A percentile compares a stretch with the other conserved stretches of the same genome.
These are phyloP conservation scores for Chrysolina haemoptera DNA, from an alignment of 2,888 invertebrate genomes.

Conservation along the genomic window DNA sequence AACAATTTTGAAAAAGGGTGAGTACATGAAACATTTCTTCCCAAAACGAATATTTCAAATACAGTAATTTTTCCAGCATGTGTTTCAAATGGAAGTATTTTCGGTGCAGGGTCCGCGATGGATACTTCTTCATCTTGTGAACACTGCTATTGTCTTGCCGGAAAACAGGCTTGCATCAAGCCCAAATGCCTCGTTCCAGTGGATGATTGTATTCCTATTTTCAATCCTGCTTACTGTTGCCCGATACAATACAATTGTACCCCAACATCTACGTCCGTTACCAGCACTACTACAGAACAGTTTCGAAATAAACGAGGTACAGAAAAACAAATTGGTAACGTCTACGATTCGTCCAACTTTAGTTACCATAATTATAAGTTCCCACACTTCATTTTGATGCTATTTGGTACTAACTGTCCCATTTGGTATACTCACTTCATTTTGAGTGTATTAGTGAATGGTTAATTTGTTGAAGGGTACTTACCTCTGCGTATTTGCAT, in stretches of 20 bases:
- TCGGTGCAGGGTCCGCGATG: conserved; percentile 89
- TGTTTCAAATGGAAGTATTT: conserved; percentile 80
- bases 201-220: conserved; percentile 78
- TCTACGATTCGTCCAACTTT: too few relatives aligned
- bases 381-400: too few relatives aligned
- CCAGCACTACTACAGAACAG: conserved; percentile 55
- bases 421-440: too few relatives aligned
- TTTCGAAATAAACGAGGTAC: conserved; percentile 28
- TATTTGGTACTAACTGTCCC: too few relatives aligned
- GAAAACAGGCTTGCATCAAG: conserved; percentile 82
- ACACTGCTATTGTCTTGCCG: conserved; percentile 85
- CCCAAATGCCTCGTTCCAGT: conserved; percentile 86
- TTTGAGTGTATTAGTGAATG: too few relatives aligned
- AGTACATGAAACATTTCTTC: conserved; percentile 48
- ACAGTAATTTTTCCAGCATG: conserved; percentile 72
- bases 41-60: neutral
- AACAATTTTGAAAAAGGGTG: conserved; percentile 53
- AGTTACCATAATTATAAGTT: too few relatives aligned
- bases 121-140: conserved; percentile 84
- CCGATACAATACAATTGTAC: conserved; percentile 85
- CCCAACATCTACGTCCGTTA: conserved; percentile 50
- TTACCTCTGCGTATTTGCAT: too few relatives aligned
- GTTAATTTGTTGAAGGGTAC: too few relatives aligned
- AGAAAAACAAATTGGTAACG: too few relatives aligned
- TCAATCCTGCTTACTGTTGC: conserved; percentile 81